These are phyloP conservation scores for Sceloporus tristichus DNA, from an alignment of 2,113 vertebrate species.

Conservation along the genomic window DNA sequence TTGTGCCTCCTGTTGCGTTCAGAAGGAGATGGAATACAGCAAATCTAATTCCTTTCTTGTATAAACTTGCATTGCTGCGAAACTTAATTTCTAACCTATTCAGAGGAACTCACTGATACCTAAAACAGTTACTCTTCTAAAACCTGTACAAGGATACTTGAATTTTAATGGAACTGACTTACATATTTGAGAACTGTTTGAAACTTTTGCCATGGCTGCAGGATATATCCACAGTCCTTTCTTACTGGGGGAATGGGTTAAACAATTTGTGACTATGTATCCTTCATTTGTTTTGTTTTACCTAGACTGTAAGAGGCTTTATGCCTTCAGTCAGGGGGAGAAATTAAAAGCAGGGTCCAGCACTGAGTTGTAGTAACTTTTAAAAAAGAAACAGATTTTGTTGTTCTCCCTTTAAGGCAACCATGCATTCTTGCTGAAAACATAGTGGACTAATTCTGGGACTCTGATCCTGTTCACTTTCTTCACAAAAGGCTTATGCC, in stretches of 20 bases:
- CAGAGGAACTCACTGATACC: conserved; percentile 82
- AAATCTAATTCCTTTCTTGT: conserved; percentile 82
- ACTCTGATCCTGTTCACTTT: conserved; percentile 76
- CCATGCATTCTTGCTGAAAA: conserved; percentile 69
- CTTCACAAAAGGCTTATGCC: conserved; percentile 80
- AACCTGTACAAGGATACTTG: conserved; percentile 83
- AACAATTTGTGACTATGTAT: conserved; percentile 74
- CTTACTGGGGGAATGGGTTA: conserved; percentile 75
- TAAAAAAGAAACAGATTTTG: conserved; percentile 79
- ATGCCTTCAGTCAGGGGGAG: conserved; percentile 80
- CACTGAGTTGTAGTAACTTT: conserved; percentile 78
- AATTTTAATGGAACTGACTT: conserved; percentile 82
- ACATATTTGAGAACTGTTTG: conserved; percentile 84
- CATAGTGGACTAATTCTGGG: conserved; percentile 80
- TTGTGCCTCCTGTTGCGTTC: conserved; percentile 82
- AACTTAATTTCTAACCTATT: conserved; percentile 83
- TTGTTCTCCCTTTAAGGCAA: conserved; percentile 74
- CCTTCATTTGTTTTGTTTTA: conserved; percentile 79
- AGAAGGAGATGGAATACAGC: conserved; percentile 84
- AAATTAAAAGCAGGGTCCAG: conserved; percentile 77
- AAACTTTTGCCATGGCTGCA: conserved; percentile 94
- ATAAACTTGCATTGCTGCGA: conserved; percentile 81
- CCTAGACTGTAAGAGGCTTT: conserved; percentile 84
- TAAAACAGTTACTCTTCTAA: conserved; percentile 81
- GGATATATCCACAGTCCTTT: conserved; percentile 78